Evolutionary conservation across 2,797 vertebrate genomes (phyloP), one percentile per base, ranked within the genome.

Genomic region (Microctenopoma lineatum): DNA sequence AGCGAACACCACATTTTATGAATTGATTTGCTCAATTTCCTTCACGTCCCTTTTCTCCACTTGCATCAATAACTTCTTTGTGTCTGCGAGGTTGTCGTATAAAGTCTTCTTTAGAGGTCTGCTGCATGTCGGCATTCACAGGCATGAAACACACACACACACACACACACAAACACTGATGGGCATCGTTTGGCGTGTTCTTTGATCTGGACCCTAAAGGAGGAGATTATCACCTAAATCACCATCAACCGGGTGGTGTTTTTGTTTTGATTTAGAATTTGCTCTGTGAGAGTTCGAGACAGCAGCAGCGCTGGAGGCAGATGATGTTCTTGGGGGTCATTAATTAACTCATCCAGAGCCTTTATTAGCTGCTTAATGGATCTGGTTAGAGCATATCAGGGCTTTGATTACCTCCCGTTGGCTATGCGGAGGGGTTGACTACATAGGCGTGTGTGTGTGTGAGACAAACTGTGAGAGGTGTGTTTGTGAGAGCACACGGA

Each of bases 361-460:
- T 89, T 89, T 92, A 93, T 92, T 93, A 90, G 87, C 85, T 84
- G 76, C 84, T 82, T 93, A 93, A 93, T 93, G 88, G 90, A 89
- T 92, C 86, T 90, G 87, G 87, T 91, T 92, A 89, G 84, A 87
- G 90, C 84, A 78, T 88, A 91, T 91, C 84, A 86, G 81, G 67
- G 66, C 75, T 78, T 81, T 90, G 88, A 91, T 92, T 92, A 89
- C 86, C 84, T 90, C 89, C 89, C 71, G 57, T 78, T 74, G 86
- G 87, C 88, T 75, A 81, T 57, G 65, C 51, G 2, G 73, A 79
- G 79, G 84, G 68, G 63, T 67, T 78, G 75, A 78, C 74, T 70
- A 15, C 55, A 34, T 66, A 1, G 62, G 44, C 46, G 39, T 56
- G 51, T 57, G 32, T n/a, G 59, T 27, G 51, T 42, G 65, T 36